Percentiles rank a stretch among this genome's conserved stretches.
phyloP scores from a whole-genome alignment of 2,113 vertebrate genomes.

The Triplophysa siluroides region DNA sequence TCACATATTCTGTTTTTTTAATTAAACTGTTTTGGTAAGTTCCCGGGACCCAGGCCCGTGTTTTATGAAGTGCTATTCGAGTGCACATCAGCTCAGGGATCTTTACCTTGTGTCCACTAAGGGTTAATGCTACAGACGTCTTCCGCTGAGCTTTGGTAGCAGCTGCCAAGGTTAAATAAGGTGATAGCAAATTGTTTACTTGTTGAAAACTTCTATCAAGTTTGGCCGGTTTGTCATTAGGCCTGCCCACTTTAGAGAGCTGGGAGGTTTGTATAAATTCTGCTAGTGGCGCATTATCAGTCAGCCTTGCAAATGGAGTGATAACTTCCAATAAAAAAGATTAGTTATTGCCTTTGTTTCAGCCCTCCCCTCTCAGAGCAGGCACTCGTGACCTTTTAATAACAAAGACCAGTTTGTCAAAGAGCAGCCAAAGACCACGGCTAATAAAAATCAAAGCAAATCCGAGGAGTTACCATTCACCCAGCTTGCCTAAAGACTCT shows the following conservation, averaged over 20 bases:
- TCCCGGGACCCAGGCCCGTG: conserved; percentile 37
- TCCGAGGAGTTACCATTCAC: conserved; percentile 69
- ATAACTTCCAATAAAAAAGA: conserved; percentile 37
- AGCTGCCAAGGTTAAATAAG: conserved; percentile 61
- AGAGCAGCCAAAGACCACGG: conserved; percentile 46
- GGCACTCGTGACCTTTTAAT: conserved; percentile 34
- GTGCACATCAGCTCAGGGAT: conserved; percentile 24
- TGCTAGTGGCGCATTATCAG: conserved; percentile 37
- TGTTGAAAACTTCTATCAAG: conserved; percentile 56
- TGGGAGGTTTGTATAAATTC: conserved; percentile 42
- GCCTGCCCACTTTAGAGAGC: conserved; percentile 32
- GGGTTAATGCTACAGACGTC: conserved; percentile 53
- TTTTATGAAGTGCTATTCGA: conserved; percentile 44
- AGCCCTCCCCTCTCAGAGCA: conserved; percentile 1
- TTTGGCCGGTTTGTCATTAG: conserved; percentile 59
- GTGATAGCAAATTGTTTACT: conserved; percentile 60
- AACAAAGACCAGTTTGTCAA: conserved; percentile 47
- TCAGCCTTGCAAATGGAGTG: conserved; percentile 23
- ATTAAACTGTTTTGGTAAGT: not conserved
- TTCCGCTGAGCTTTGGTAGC: conserved; percentile 50
- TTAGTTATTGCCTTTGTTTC: conserved; percentile 38
- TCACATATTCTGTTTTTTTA: conserved; percentile 12
- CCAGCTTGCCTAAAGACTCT: conserved; percentile 66
- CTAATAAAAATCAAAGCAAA: conserved; percentile 66
- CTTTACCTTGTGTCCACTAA: conserved; percentile 27